Evolutionary conservation across 2,888 invertebrate species (phyloP), one percentile per base, ranked within the genome.

Genomic region (Pherbina coryleti): DNA sequence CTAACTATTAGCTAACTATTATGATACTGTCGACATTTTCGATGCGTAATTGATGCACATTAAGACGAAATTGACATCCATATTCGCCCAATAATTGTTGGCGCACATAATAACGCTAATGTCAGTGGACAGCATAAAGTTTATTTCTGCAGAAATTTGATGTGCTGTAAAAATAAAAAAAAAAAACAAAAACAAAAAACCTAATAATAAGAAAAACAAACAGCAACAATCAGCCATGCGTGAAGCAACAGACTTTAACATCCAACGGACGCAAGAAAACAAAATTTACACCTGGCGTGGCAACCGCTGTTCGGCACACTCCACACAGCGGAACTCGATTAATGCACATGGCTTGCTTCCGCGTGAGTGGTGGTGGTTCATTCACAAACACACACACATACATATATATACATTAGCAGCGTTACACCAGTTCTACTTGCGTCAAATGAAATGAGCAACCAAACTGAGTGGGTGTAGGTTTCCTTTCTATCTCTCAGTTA

Each of bases 251-350:
- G 31, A 44, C 34, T 60, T 34, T 14, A 25, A 74, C 51, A 74
- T 44, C 53, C 14, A 71, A 77, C 17, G 17, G 49, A 53, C 57
- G 62, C 17, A 75, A 73, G 69, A 9, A 37, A 14, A 37, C 31
- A 44, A n/a, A 44, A 55, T 62, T 77, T 79, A 74, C 79, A 79
- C 79, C 79, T 79, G 79, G 76, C 74, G 25, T 67, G 49, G 67
- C 73, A 53, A 28, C 51, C 62, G 64, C 19, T 66, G 64, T 37
- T 49, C 44, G 57, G 66, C 75, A 19, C 53, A 74, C 60, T 72
- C 72, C 60, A 17, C 11, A 22, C 55, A 19, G 22, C 22, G 19
- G 28, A 31, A 53, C 57, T 19, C 70, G 19, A 22, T 34, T 60
- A 60, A 25, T 49, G 60, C 60, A 60, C 60, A 60, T 44, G 73